Evolutionary conservation across 30 jellyfish, hydroid and myxozoan species (phyloP).

Genomic region (Euphysa ruthae): DNA sequence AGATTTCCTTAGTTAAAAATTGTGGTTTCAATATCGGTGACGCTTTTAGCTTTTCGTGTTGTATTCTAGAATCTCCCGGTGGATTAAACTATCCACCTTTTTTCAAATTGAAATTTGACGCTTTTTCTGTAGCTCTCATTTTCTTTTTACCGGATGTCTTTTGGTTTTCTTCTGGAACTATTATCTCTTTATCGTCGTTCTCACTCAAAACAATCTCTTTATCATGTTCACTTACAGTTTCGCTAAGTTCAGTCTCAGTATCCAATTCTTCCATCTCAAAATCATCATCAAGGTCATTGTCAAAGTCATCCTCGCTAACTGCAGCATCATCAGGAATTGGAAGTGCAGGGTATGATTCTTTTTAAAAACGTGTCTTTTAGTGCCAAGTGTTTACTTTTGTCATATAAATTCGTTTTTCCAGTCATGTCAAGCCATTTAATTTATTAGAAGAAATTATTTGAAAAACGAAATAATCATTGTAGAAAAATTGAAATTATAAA

Average conservation of each 20-base stretch:
- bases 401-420: too few species aligned
- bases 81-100: background rate
- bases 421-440: too few species aligned
- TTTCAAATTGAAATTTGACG: conserved; percentile 9
- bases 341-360: background rate
- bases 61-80: background rate
- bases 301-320: conserved; percentile 17
- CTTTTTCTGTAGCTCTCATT: conserved; percentile 13
- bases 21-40: background rate
- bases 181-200: background rate
- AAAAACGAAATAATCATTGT: too few species aligned
- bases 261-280: background rate
- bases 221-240: conserved; percentile 1
- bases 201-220: conserved; percentile 24
- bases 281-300: conserved; percentile 8
- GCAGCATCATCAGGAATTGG: conserved; percentile 2
- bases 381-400: too few species aligned
- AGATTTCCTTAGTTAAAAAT: background rate
- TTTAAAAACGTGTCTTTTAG: too few species aligned
- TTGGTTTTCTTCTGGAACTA: background rate
- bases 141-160: conserved; percentile 1
- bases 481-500: too few species aligned
- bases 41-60: background rate
- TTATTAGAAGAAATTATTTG: too few species aligned
- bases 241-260: conserved; percentile 7